Evolutionary conservation across 2,888 invertebrate species (phyloP).

Genomic region (Troides helena): DNA sequence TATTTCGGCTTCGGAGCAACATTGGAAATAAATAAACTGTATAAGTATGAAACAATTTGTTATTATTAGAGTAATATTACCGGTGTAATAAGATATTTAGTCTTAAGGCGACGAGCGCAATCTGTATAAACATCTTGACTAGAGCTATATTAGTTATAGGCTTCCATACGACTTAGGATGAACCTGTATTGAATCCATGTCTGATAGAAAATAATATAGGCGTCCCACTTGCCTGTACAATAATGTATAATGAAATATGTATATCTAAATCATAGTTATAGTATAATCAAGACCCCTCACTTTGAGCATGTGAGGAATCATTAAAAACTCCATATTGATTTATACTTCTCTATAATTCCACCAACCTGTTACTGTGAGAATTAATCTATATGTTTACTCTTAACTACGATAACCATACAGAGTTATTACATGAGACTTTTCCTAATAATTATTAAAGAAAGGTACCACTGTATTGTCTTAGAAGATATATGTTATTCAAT

Average conservation of each 20-base stretch:
- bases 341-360: slow-evolving; percentile 32
- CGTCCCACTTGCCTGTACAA: not conserved
- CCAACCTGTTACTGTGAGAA: slow-evolving; percentile 38
- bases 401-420: slow-evolving; percentile 28
- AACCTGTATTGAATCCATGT: not conserved
- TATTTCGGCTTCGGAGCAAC: too few relatives aligned
- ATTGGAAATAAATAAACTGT: too few relatives aligned
- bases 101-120: too few relatives aligned
- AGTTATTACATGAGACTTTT: slow-evolving; percentile 13
- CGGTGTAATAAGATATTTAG: too few relatives aligned
- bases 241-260: slow-evolving; percentile 21
- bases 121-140: too few relatives aligned
- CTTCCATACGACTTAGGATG: too few relatives aligned
- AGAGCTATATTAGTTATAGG: too few relatives aligned
- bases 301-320: slow-evolving; percentile 19
- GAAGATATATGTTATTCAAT: not conserved
- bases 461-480: not conserved
- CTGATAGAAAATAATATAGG: not conserved
- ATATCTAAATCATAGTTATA: slow-evolving; percentile 14
- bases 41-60: too few relatives aligned
- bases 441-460: slow-evolving; percentile 5
- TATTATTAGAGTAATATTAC: too few relatives aligned
- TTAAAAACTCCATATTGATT: slow-evolving; percentile 28
- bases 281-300: slow-evolving; percentile 12
- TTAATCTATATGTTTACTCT: slow-evolving; percentile 36